Conservation (phyloP, 53 echinoderm and acorn worm genomes). For the Apostichopus leukothele region DNA sequence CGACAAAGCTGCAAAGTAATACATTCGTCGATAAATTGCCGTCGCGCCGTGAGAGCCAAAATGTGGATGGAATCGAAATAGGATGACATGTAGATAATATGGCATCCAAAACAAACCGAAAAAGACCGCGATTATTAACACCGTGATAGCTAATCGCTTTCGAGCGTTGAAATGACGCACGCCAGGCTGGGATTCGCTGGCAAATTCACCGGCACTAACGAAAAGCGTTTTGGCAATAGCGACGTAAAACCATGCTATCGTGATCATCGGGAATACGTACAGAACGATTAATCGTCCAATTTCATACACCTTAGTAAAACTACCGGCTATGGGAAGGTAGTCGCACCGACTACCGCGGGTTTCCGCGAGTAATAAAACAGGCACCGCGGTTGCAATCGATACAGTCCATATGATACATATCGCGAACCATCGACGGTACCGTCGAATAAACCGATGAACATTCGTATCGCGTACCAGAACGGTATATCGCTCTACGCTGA, state of each 20-base stretch:
- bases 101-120: conserved; percentile 83
- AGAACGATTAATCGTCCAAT: conserved; percentile 52
- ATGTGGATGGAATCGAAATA: conserved; percentile 56
- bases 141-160: conserved; percentile 70
- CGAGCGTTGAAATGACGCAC: conserved; percentile 76
- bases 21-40: conserved; percentile 45
- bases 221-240: conserved; percentile 74
- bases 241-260: conserved; percentile 64
- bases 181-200: conserved; percentile 68
- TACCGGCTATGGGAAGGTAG: not conserved
- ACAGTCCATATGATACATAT: conserved; percentile 46
- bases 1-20: conserved; percentile 60
- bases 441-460: conserved; percentile 61
- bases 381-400: conserved; percentile 36
- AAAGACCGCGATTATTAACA: conserved; percentile 71
- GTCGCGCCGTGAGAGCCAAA: conserved; percentile 36
- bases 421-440: conserved; percentile 44
- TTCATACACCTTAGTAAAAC: conserved; percentile 60
- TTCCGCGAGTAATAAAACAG: conserved; percentile 47
- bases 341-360: conserved; percentile 25
- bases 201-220: conserved; percentile 68
- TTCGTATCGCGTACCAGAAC: conserved; percentile 77
- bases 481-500: conserved; percentile 82
- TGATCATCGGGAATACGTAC: conserved; percentile 66
- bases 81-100: conserved; percentile 63